Evolutionary conservation across 1,140 invertebrate genomes (phyloP).

Genomic region (Ganaspis sp.): DNA sequence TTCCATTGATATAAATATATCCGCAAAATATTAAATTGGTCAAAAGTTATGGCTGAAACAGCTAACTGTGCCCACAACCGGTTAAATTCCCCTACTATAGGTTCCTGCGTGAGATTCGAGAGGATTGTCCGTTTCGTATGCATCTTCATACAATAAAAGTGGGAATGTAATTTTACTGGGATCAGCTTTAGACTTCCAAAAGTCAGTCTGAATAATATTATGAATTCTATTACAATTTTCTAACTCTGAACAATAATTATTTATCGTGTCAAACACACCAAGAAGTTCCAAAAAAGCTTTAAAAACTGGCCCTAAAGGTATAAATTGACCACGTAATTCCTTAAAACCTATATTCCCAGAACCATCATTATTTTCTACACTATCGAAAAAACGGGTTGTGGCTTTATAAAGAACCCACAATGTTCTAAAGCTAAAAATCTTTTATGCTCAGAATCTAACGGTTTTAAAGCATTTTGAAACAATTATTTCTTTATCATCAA

Average conservation of each 20-base stretch:
- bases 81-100: too few species aligned
- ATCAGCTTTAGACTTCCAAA: slow-evolving; percentile 28
- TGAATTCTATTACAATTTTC: slow-evolving; percentile 30
- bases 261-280: slow-evolving; percentile 7
- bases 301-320: slow-evolving; percentile 36
- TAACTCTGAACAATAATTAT: slow-evolving; percentile 33
- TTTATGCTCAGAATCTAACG: slow-evolving; percentile 32
- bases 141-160: too few species aligned
- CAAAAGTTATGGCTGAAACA: too few species aligned
- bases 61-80: too few species aligned
- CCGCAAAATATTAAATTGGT: too few species aligned
- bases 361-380: not conserved
- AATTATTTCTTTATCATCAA: not conserved
- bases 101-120: slow-evolving; percentile 53
- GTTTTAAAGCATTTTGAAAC: slow-evolving; percentile 32
- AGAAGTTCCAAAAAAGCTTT: slow-evolving; percentile 38
- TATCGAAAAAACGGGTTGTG: slow-evolving; percentile 28
- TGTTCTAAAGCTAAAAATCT: slow-evolving; percentile 20
- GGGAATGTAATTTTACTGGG: too few species aligned
- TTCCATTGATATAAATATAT: too few species aligned
- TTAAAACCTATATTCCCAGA: slow-evolving; percentile 31
- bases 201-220: slow-evolving; percentile 27
- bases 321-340: slow-evolving; percentile 39
- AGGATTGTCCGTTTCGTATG: slow-evolving; percentile 49
- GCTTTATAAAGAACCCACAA: slow-evolving; percentile 34